These are phyloP conservation scores for Eptatretus burgeri DNA, from an alignment of 2,113 vertebrate species.

Conservation along the genomic window DNA sequence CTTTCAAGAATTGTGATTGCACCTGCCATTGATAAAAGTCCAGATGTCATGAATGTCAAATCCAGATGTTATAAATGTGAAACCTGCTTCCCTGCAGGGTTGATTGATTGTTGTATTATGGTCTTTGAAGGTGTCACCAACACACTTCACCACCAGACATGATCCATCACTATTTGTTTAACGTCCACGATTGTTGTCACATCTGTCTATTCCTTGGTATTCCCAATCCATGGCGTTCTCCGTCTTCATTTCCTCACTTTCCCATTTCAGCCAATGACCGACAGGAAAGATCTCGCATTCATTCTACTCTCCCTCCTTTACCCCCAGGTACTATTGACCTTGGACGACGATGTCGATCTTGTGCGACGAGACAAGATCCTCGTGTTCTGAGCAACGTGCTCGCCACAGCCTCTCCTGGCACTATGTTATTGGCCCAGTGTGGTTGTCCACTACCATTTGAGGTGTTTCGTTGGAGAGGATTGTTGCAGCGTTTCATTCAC, in stretches of 20 bases:
- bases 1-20: too few relatives aligned
- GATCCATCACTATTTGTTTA: background rate
- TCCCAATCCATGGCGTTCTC: background rate
- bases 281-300: background rate
- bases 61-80: too few relatives aligned
- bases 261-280: background rate
- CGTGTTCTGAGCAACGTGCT: conserved; percentile 27
- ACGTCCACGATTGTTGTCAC: background rate
- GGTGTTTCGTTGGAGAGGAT: too few relatives aligned
- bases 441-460: too few relatives aligned
- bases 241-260: background rate
- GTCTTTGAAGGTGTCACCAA: too few relatives aligned
- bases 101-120: too few relatives aligned
- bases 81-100: too few relatives aligned
- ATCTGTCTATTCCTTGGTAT: background rate
- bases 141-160: too few relatives aligned
- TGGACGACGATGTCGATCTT: conserved; percentile 65
- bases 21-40: too few relatives aligned
- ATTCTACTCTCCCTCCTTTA: accelerated
- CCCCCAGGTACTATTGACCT: conserved; percentile 46
- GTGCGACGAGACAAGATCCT: conserved; percentile 85
- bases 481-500: too few relatives aligned
- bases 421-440: background rate
- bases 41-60: too few relatives aligned
- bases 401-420: background rate